Evolutionary conservation across 2,888 invertebrate genomes (phyloP).

Genomic region (Torymus texanus): DNA sequence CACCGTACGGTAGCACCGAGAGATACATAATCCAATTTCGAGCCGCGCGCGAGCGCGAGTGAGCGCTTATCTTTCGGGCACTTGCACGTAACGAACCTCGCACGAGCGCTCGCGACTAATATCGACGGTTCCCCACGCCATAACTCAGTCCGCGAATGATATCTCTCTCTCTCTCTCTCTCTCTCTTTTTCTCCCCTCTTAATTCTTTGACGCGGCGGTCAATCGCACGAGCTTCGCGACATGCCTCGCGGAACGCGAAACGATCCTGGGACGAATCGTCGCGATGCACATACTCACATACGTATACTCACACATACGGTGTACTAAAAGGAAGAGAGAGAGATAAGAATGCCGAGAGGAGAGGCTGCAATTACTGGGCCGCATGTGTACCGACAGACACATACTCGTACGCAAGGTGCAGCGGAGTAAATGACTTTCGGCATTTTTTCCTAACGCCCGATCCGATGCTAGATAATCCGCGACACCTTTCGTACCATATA

Average conservation of each 20-base stretch:
- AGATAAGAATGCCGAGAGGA: conserved; percentile 30
- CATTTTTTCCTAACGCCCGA: background rate
- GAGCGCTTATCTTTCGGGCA: background rate
- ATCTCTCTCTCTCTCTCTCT: too few relatives aligned
- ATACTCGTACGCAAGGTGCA: conserved; percentile 28
- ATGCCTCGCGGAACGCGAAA: background rate
- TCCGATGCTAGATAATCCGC: background rate
- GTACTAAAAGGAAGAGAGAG: too few relatives aligned
- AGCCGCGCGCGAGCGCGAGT: background rate
- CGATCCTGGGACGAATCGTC: background rate
- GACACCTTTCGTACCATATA: conserved; percentile 6
- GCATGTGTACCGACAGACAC: too few relatives aligned
- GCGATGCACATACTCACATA: background rate
- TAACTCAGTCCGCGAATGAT: too few relatives aligned
- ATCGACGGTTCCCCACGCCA: background rate
- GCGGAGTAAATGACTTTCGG: conserved; percentile 43
- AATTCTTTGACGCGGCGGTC: background rate
- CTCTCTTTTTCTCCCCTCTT: too few relatives aligned
- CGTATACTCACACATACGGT: too few relatives aligned
- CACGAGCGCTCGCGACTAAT: conserved; percentile 8
- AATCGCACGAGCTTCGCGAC: conserved; percentile 4
- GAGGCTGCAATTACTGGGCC: conserved; percentile 25
- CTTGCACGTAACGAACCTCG: conserved; percentile 21
- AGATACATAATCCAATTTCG: conserved; percentile 28
- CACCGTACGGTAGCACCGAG: conserved; percentile 1